phyloP scores from a whole-genome alignment of 2,113 vertebrate genomes.

The Percopsis transmontana region DNA sequence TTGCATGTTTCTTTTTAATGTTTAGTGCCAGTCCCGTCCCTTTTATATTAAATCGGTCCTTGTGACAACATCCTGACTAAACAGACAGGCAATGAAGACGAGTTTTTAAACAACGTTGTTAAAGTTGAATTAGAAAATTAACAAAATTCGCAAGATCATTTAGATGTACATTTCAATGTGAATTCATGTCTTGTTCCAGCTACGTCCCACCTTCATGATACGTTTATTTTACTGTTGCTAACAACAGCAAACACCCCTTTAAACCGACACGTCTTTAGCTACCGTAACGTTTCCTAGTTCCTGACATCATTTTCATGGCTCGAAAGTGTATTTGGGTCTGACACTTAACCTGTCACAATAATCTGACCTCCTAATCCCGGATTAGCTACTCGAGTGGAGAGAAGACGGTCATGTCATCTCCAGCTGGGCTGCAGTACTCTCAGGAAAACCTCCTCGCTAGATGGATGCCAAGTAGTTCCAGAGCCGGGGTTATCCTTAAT shows the following conservation, averaged over 20 bases:
- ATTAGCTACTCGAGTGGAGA: conserved; percentile 44
- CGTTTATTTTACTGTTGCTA: conserved; percentile 1
- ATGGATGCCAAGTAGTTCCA: conserved; percentile 81
- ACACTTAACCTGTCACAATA: conserved; percentile 49
- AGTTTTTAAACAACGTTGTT: neutral
- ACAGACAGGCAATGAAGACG: too few relatives aligned
- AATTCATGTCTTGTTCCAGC: neutral
- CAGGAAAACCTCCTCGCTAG: conserved; percentile 77
- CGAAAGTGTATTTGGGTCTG: conserved; percentile 33
- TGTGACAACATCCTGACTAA: too few relatives aligned
- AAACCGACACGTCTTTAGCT: neutral
- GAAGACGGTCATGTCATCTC: conserved; percentile 78
- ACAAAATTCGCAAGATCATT: neutral
- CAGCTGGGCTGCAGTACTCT: conserved; percentile 71
- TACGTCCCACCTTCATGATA: neutral
- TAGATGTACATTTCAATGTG: neutral
- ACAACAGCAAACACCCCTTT: conserved; percentile 19
- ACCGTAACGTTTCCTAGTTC: conserved; percentile 1
- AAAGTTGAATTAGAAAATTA: neutral
- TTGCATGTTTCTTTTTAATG: neutral
- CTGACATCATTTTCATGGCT: neutral
- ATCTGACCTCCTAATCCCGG: conserved; percentile 49
- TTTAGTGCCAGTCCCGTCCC: neutral
- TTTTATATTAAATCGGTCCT: neutral
- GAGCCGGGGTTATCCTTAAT: conserved; percentile 86